Base-by-base conservation (phyloP, 2,888 invertebrate genomes). In the Sericinus montela region DNA sequence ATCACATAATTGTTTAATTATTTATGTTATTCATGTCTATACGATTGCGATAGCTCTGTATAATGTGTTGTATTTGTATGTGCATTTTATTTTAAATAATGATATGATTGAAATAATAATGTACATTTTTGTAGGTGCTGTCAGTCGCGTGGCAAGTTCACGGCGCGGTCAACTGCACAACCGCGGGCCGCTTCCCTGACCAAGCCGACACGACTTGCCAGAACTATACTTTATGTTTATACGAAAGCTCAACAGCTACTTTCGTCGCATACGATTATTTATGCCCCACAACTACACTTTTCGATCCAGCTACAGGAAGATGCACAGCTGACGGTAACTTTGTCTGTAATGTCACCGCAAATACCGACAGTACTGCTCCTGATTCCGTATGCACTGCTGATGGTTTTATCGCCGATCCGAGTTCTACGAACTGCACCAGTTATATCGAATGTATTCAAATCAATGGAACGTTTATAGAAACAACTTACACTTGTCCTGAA, bases 211-310 rank as follows among this genome's bases (percentile, higher is more conserved):
- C 81, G 0, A 79, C 77, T 29, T 88, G 88, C 59, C 59, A 76
- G 55, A 81, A 78, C 56, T 90, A 88, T 62, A 82, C 79, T 1
- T 66, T 76, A 1, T 89, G 89, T 56, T 68, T 78, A 34, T 71
- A 63, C 51, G 56, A 61, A 49, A 60, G 59, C 32, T 51, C 62
- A n/a, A 67, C 49, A n/a, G 53, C 49, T 34, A 55, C 62, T 16
- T 85, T 70, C 51, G 1, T 73, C 10, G 51, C 74, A 6, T 87
- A 82, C 59, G 59, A 75, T 60, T 86, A 84, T 60, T 68, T 68
- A n/a, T 88, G 88, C 47, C 84, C 86, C 0, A 66, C 75, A 0
- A 80, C 76, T 1, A 82, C 86, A 52, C 58, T 82, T 25, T 89
- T 89, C 63, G 77, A 84, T 51, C 84, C 86, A 0, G 57, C 52